Conservation (phyloP, 2,797 vertebrate species). For the Hydrocynus forskahlii region DNA sequence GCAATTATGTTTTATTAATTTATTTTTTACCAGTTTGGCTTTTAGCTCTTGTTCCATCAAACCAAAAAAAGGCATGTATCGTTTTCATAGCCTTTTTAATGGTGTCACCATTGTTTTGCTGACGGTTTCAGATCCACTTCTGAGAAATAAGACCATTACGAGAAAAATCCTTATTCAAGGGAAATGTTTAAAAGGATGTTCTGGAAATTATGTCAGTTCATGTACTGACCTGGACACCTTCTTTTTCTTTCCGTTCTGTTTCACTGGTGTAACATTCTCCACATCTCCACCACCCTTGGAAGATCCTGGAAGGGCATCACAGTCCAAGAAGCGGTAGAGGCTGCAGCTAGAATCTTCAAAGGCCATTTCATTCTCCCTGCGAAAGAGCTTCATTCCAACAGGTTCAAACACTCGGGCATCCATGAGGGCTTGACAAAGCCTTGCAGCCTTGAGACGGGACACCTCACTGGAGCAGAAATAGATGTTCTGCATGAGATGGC, state of each 20-base stretch:
- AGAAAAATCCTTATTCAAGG: too few relatives aligned
- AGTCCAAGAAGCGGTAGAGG: constrained; percentile 83
- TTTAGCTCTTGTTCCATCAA: too few relatives aligned
- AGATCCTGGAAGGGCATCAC: constrained; percentile 57
- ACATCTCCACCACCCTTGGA: constrained; percentile 41
- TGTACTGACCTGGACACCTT: constrained; percentile 72
- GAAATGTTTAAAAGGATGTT: too few relatives aligned
- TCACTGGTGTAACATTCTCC: constrained; percentile 64
- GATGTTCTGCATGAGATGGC: constrained; percentile 87
- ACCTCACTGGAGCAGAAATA: constrained; percentile 83
- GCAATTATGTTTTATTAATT: too few relatives aligned
- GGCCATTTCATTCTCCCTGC: constrained; percentile 76
- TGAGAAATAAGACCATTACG: too few relatives aligned
- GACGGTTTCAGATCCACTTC: too few relatives aligned
- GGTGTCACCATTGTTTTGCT: too few relatives aligned
- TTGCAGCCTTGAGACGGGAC: constrained; percentile 82
- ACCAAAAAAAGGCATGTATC: too few relatives aligned
- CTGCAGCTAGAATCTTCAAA: constrained; percentile 85
- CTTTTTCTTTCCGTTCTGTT: constrained; percentile 66
- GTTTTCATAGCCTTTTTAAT: too few relatives aligned
- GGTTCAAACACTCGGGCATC: constrained; percentile 86
- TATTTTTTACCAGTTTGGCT: too few relatives aligned
- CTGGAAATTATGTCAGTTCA: neutral
- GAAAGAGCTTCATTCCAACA: constrained; percentile 82
- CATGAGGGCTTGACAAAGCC: constrained; percentile 88